phyloP scores from a whole-genome alignment of 2,888 invertebrate species.

The Elgonia sp. region DNA sequence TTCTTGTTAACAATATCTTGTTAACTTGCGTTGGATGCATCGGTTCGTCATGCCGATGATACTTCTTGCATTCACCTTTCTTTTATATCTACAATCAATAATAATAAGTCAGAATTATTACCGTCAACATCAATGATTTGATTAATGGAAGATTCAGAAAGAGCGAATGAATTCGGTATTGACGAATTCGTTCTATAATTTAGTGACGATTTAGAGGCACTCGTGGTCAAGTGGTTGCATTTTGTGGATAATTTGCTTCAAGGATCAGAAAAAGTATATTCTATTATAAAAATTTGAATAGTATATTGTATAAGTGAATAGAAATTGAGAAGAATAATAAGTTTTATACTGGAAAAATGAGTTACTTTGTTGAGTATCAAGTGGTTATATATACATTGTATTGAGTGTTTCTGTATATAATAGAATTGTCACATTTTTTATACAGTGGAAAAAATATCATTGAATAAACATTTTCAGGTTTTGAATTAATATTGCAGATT shows the following conservation, averaged over 20 bases:
- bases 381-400: too few species aligned
- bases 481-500: too few species aligned
- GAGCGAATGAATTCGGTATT: background rate
- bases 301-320: background rate
- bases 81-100: background rate
- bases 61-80: background rate
- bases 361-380: background rate
- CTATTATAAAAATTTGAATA: too few species aligned
- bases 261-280: too few species aligned
- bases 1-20: constrained; percentile 42
- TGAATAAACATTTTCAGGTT: too few species aligned
- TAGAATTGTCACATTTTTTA: too few species aligned
- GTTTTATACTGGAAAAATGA: background rate
- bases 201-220: background rate
- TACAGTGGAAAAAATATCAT: too few species aligned
- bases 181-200: constrained; percentile 31
- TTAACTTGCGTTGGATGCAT: constrained; percentile 2
- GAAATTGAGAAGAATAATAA: constrained; percentile 8
- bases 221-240: background rate
- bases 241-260: too few species aligned
- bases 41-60: constrained; percentile 28
- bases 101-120: background rate
- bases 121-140: background rate
- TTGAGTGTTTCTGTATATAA: too few species aligned
- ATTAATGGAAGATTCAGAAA: background rate